phyloP scores from a whole-genome alignment of 2,888 invertebrate species.

The Digitonthophagus gazella region DNA sequence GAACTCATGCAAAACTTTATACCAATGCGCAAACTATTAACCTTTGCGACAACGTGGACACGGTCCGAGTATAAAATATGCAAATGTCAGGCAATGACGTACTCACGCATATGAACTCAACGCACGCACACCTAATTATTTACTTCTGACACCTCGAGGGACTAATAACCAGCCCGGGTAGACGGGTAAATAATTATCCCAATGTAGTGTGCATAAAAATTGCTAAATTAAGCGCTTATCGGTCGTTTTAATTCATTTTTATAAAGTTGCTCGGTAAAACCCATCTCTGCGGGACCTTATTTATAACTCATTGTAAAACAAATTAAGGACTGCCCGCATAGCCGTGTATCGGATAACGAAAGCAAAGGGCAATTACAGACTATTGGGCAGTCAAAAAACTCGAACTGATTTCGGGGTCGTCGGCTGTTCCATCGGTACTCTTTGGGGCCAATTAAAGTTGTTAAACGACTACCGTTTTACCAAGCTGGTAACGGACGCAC shows the following conservation, averaged over 20 bases:
- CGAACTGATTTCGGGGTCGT: slow-evolving; percentile 5
- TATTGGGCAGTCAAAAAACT: not conserved
- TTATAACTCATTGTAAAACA: not conserved
- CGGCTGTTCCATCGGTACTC: not conserved
- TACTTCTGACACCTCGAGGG: not conserved
- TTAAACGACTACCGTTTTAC: not conserved
- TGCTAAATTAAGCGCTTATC: no score
- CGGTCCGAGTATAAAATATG: not conserved
- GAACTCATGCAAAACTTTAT: not conserved
- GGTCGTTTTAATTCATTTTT: not conserved
- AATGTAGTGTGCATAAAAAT: no score
- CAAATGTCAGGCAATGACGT: not conserved
- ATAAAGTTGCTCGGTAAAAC: not conserved
- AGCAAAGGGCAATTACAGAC: not conserved
- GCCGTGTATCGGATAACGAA: not conserved
- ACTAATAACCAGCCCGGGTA: not conserved
- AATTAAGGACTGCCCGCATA: not conserved
- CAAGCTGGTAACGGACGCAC: not conserved
- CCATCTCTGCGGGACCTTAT: no score
- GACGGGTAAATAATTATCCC: no score
- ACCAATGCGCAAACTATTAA: not conserved
- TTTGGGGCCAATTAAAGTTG: not conserved
- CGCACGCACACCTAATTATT: not conserved
- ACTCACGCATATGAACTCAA: not conserved
- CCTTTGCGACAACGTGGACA: not conserved